Evolutionary conservation across 2,797 vertebrate genomes (phyloP), one percentile per base, ranked within the genome.

Genomic region (Myiotriccus ornatus): DNA sequence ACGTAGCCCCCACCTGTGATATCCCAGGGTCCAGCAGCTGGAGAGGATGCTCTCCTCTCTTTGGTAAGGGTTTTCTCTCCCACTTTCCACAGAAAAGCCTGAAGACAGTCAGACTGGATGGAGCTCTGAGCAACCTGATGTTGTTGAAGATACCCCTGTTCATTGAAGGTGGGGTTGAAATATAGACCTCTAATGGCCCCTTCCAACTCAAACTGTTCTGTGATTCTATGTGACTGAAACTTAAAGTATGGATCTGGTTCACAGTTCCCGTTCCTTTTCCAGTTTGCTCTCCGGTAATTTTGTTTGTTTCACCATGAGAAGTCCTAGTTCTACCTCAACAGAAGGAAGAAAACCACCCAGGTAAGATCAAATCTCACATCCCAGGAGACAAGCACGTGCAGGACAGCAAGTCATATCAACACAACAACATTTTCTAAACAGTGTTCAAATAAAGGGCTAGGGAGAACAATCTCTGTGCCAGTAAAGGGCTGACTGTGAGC

Each of bases 321-420:
- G 67, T 63, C 52, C 37, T 67, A 37, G 15, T 41, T 87, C 19
- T 1, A 1, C 62, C 44, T 85, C 47, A 47, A 14, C 6, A 60
- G 47, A 1, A 71, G 19, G 35, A 27, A 59, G 37, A 67, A 44
- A 77, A 52, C 1, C 18, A 73, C 23, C 2, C 17, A 55, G 43
- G 30, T 11, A 49, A 43, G 43, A 76, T 28, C 39, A 65, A 71
- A 57, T 6, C 16, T 28, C 30, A 6, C 32, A 39, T 20, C 28
- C 41, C 21, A 16, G 32, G 22, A 85, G 68, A 23, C n/a, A 57
- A 21, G 30, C 25, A 27, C 0, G 0, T 25, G 43, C 7, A 6
- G 34, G n/a, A 41, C 34, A 57, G 20, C 39, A 13, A 13, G 1
- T 25, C 10, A 4, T 4, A 52, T 5, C 39, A n/a, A 15, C 14